Evolutionary conservation across 64 coral and sea anemone genomes (phyloP).

Genomic region (Stichodactyla mertensii): DNA sequence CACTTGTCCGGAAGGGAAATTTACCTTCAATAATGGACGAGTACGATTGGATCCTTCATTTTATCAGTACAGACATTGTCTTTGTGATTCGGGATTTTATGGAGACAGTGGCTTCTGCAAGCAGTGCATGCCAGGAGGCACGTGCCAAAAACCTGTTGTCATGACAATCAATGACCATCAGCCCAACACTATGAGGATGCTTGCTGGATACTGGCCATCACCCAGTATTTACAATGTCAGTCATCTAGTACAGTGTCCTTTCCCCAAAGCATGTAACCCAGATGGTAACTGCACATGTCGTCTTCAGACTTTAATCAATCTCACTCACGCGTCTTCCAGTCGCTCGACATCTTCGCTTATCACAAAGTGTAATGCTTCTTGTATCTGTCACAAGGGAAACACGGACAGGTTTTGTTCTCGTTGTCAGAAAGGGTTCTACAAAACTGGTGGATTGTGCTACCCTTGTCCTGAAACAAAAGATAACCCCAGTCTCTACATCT

Average conservation of each 20-base stretch:
- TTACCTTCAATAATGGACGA: constrained; percentile 32
- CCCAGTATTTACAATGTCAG: constrained; percentile 21
- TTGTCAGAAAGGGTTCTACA: constrained; percentile 42
- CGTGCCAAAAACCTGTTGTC: no score
- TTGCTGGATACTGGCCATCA: constrained; percentile 39
- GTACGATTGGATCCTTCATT: constrained; percentile 37
- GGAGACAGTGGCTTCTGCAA: not conserved
- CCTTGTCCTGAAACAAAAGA: no score
- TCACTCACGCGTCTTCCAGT: not conserved
- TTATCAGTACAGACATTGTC: constrained; percentile 38
- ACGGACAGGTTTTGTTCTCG: constrained; percentile 42
- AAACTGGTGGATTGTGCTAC: constrained; percentile 5
- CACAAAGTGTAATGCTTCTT: constrained; percentile 24
- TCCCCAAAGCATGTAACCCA: constrained; percentile 29
- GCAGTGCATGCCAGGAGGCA: no score
- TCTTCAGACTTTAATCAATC: not conserved
- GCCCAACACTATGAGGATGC: constrained; percentile 20
- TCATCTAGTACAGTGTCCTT: constrained; percentile 32
- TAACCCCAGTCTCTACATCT: no score
- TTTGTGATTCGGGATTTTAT: constrained; percentile 39
- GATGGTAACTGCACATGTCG: constrained; percentile 8
- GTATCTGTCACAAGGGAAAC: constrained; percentile 29
- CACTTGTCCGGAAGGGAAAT: constrained; percentile 25
- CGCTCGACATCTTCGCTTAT: not conserved
- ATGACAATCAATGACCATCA: no score